These are phyloP conservation scores for Eutrigla gurnardus DNA, from an alignment of 2,797 vertebrate species.

Conservation along the genomic window DNA sequence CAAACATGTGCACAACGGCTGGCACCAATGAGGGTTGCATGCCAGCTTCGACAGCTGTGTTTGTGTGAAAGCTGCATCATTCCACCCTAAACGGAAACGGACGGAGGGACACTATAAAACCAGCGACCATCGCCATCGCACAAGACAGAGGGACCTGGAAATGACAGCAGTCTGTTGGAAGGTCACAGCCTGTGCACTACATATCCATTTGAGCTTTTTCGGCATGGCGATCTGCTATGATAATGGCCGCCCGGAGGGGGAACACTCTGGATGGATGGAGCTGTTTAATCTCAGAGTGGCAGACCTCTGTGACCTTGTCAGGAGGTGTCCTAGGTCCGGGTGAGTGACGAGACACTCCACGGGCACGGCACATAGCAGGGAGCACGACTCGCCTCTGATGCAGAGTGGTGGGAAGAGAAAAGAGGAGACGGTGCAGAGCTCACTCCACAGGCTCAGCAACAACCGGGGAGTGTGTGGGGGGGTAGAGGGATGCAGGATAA, in stretches of 20 bases:
- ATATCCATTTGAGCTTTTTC: constrained; percentile 72
- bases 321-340: constrained; percentile 65
- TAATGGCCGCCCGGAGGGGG: constrained; percentile 69
- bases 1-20: constrained; percentile 29
- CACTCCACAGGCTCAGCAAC: constrained; percentile 28
- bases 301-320: constrained; percentile 76
- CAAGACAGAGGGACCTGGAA: constrained; percentile 52
- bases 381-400: constrained; percentile 37
- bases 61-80: constrained; percentile 46
- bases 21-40: constrained; percentile 55
- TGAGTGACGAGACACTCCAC: constrained; percentile 74
- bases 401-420: constrained; percentile 33
- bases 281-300: constrained; percentile 73
- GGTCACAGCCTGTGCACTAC: constrained; percentile 64
- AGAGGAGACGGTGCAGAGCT: constrained; percentile 25
- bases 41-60: constrained; percentile 73
- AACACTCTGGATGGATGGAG: constrained; percentile 69
- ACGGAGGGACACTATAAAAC: not conserved
- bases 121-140: constrained; percentile 12
- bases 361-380: constrained; percentile 41
- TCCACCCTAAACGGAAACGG: not conserved
- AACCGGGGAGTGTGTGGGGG: not conserved
- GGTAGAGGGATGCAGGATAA: constrained; percentile 21
- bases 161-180: constrained; percentile 68
- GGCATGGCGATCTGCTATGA: constrained; percentile 66